Evolutionary conservation across 1,140 invertebrate species (phyloP).

Genomic region (Halictus rubicundus): DNA sequence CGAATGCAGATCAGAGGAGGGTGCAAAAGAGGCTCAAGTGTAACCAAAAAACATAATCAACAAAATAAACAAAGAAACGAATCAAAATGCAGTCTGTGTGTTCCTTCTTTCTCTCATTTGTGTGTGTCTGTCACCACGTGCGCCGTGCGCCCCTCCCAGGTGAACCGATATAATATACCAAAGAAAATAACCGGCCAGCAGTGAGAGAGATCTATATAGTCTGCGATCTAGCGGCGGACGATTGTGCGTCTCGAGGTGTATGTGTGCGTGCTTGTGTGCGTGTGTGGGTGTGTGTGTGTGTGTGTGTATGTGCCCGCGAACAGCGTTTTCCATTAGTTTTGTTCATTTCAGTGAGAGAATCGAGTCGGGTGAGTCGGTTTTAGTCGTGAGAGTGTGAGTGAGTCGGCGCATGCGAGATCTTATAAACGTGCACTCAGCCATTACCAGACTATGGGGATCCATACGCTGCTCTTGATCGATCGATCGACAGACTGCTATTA

Average conservation of each 20-base stretch:
- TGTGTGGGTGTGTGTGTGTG: no score
- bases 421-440: constrained; percentile 51
- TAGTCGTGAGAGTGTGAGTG: constrained; percentile 27
- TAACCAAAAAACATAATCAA: constrained; percentile 47
- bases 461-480: constrained; percentile 32
- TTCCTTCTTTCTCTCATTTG: constrained; percentile 8
- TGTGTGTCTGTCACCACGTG: constrained; percentile 51
- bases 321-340: no score
- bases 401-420: constrained; percentile 50
- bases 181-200: constrained; percentile 25
- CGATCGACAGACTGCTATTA: no score
- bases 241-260: constrained; percentile 28
- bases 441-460: constrained; percentile 19
- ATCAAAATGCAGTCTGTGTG: constrained; percentile 57
- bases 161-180: constrained; percentile 34
- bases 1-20: constrained; percentile 67
- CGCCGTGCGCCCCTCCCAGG: constrained; percentile 54
- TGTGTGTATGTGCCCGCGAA: no score
- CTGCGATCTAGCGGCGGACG: constrained; percentile 27
- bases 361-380: constrained; percentile 12
- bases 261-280: background rate
- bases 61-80: constrained; percentile 42
- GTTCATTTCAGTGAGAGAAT: constrained; percentile 3
- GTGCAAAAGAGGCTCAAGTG: constrained; percentile 68
- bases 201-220: background rate